Percentiles rank a stretch among this genome's conserved stretches.
These are phyloP conservation scores for Cassiopea andromeda DNA, from an alignment of 30 jellyfish, hydroid and myxozoan genomes.

Conservation along the genomic window DNA sequence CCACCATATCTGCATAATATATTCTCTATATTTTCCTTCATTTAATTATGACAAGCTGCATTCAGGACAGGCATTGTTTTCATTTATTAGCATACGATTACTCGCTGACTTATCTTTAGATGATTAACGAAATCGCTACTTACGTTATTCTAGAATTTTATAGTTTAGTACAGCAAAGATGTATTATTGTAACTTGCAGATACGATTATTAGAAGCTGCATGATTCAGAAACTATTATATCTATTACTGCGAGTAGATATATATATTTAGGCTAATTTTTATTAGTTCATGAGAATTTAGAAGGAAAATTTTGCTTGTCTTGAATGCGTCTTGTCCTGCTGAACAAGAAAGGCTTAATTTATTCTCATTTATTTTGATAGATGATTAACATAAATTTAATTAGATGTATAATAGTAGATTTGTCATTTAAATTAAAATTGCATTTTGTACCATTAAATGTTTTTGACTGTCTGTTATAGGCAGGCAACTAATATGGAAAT, in stretches of 20 bases:
- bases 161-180: neutral
- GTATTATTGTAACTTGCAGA: neutral
- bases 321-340: conserved; percentile 74
- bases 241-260: too few relatives aligned
- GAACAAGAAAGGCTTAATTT: neutral
- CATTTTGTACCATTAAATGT: too few relatives aligned
- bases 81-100: neutral
- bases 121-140: neutral
- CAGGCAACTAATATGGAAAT: too few relatives aligned
- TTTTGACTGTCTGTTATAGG: too few relatives aligned
- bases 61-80: conserved; percentile 64
- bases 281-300: neutral
- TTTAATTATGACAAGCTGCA: conserved; percentile 42
- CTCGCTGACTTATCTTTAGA: neutral
- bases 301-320: conserved; percentile 52
- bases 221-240: neutral
- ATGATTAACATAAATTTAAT: neutral
- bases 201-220: neutral
- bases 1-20: neutral
- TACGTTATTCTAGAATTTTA: neutral
- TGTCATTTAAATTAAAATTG: too few relatives aligned
- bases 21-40: neutral
- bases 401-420: too few relatives aligned
- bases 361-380: neutral
- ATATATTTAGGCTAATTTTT: neutral